phyloP scores from a whole-genome alignment of 2,888 invertebrate species.

The Cryptocheilus praepositus region DNA sequence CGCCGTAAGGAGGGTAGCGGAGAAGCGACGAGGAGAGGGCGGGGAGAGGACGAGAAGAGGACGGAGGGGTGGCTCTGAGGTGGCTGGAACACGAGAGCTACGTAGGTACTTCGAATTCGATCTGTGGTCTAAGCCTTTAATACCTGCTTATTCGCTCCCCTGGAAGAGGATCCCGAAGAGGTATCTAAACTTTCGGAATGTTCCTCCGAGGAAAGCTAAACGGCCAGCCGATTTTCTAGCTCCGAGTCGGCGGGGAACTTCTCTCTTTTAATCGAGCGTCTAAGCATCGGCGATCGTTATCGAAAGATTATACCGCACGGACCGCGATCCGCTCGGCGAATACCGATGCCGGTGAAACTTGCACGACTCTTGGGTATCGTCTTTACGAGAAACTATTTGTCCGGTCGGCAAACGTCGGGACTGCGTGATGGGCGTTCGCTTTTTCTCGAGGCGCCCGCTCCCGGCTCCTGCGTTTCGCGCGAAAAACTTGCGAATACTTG shows the following conservation, averaged over 20 bases:
- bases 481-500: not conserved
- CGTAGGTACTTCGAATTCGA: slow-evolving; percentile 54
- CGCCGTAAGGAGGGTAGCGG: slow-evolving; percentile 12
- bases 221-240: slow-evolving; percentile 49
- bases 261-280: slow-evolving; percentile 39
- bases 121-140: slow-evolving; percentile 64
- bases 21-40: slow-evolving; percentile 24
- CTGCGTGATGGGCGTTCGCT: too few relatives aligned
- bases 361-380: too few relatives aligned
- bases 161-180: slow-evolving; percentile 57
- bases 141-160: slow-evolving; percentile 66
- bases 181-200: slow-evolving; percentile 65
- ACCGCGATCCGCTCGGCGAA: not conserved
- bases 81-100: slow-evolving; percentile 45
- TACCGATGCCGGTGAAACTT: not conserved
- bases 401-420: too few relatives aligned
- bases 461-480: not conserved
- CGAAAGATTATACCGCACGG: not conserved
- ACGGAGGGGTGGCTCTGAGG: slow-evolving; percentile 12
- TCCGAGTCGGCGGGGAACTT: slow-evolving; percentile 31
- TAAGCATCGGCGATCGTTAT: not conserved
- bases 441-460: too few relatives aligned
- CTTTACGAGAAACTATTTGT: too few relatives aligned
- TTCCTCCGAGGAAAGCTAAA: slow-evolving; percentile 53
- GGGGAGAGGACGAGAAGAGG: slow-evolving; percentile 16